Base-by-base conservation (phyloP, 2,888 invertebrate species). In the Craniophora ligustri region DNA sequence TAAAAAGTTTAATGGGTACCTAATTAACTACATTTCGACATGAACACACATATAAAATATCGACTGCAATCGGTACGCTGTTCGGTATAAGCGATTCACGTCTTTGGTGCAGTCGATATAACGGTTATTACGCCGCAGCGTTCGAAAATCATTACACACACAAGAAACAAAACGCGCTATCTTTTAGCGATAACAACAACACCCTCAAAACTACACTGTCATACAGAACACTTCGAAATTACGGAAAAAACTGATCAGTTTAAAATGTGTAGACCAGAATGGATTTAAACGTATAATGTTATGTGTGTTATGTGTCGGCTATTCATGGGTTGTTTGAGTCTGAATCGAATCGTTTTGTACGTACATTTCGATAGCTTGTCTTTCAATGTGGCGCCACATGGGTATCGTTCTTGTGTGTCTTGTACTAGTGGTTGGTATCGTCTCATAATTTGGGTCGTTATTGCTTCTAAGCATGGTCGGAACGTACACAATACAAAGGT, bases 371-470 rank as follows among this genome's bases (percentile, higher is more conserved):
- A 36, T 48, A 3, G 15, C 32, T n/a, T 15, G 18, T 42, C 11
- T n/a, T 48, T 45, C 23, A 36, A 39, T 53, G 45, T 56, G 68
- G 56, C 47, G 55, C 62, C 58, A 40, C 54, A 44, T 56, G 26
- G 16, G 2, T 16, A 11, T n/a, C n/a, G n/a, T n/a, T n/a, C 18
- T 6, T n/a, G 5, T 35, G 14, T n/a, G 31, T 47, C 15, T 40
- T 32, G 4, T n/a, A 26, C n/a, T 26, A 4, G n/a, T 55, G 13
- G 40, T 47, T 7, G 13, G 13, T 38, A 3, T 13, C 13, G 5
- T 51, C 3, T n/a, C n/a, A n/a, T n/a, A n/a, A n/a, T n/a, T n/a
- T n/a, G 28, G 40, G 8, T 26, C n/a, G 23, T 3, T 39, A 19
- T 35, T 18, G 34, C 15, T 18, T 35, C 26, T 21, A 5, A 14